Evolutionary conservation across 1,140 invertebrate species (phyloP).

Genomic region (Lucilia cuprina): DNA sequence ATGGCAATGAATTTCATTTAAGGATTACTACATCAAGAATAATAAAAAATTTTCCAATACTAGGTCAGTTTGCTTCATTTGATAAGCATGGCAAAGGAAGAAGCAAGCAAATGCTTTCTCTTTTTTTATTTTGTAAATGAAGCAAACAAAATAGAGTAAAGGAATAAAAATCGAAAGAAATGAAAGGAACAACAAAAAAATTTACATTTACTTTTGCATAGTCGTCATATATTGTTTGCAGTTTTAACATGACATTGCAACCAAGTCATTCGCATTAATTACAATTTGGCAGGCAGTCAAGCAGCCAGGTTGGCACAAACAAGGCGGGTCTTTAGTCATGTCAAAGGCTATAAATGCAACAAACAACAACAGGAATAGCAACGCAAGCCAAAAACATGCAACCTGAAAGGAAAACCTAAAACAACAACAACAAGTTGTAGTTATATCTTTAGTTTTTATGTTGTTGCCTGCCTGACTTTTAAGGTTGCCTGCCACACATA

Average conservation of each 20-base stretch:
- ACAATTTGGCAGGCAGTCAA: constrained; percentile 30
- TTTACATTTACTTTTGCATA: constrained; percentile 19
- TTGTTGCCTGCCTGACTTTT: not conserved
- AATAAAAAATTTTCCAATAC: not conserved
- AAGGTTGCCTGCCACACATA: constrained; percentile 1
- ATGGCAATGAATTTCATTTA: no score
- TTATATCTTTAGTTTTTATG: not conserved
- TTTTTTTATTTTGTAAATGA: not conserved
- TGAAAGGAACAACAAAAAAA: not conserved
- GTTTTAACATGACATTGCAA: constrained; percentile 31
- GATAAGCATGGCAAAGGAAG: not conserved
- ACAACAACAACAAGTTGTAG: not conserved
- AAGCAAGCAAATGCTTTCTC: not conserved
- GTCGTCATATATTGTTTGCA: constrained; percentile 11
- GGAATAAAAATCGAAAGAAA: not conserved
- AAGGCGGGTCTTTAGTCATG: constrained; percentile 29
- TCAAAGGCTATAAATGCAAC: constrained; percentile 7
- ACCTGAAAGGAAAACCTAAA: not conserved
- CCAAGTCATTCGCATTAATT: constrained; percentile 33
- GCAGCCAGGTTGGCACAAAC: constrained; percentile 29
- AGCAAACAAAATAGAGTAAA: not conserved
- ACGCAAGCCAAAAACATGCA: not conserved
- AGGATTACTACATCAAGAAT: no score
- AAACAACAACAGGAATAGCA: not conserved
- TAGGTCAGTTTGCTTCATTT: not conserved